Conservation (phyloP, 1,140 invertebrate species). For the Heliothis subflexa region DNA sequence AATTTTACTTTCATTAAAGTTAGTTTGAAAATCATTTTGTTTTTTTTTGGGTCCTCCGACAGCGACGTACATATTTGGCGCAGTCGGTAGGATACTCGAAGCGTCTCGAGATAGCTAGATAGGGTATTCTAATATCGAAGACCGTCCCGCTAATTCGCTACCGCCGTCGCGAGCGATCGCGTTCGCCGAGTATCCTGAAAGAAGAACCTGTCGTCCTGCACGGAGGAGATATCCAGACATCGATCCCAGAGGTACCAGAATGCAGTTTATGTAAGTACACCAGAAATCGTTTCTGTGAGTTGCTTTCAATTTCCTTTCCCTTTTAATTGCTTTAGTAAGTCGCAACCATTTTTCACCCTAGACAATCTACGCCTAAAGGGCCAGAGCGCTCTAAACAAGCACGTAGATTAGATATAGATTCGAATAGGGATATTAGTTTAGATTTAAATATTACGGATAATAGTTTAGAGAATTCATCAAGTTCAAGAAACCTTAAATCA, state of each 20-base stretch:
- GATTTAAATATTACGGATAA: constrained; percentile 1
- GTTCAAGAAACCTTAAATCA: not conserved
- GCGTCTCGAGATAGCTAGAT: constrained; percentile 4
- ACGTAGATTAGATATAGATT: constrained; percentile 17
- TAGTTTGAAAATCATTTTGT: too few relatives aligned
- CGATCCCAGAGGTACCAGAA: constrained; percentile 15
- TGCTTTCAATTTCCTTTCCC: constrained; percentile 4
- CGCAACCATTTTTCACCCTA: constrained; percentile 17
- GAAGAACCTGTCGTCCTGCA: constrained; percentile 18
- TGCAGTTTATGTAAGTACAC: not conserved
- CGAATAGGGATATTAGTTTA: constrained; percentile 17
- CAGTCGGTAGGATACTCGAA: too few relatives aligned
- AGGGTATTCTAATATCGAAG: constrained; percentile 13
- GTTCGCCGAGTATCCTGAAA: constrained; percentile 12
- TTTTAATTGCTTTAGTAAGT: not conserved
- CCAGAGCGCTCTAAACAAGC: constrained; percentile 15
- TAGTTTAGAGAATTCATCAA: not conserved
- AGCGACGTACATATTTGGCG: not conserved
- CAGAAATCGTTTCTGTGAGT: constrained; percentile 11
- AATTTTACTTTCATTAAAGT: too few relatives aligned
- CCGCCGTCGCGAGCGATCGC: constrained; percentile 10
- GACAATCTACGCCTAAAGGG: not conserved
- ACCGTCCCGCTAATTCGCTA: constrained; percentile 8
- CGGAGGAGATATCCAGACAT: constrained; percentile 15
- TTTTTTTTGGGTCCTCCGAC: too few relatives aligned